phyloP scores from a whole-genome alignment of 2,888 invertebrate species.

The Eupithecia tripunctaria region DNA sequence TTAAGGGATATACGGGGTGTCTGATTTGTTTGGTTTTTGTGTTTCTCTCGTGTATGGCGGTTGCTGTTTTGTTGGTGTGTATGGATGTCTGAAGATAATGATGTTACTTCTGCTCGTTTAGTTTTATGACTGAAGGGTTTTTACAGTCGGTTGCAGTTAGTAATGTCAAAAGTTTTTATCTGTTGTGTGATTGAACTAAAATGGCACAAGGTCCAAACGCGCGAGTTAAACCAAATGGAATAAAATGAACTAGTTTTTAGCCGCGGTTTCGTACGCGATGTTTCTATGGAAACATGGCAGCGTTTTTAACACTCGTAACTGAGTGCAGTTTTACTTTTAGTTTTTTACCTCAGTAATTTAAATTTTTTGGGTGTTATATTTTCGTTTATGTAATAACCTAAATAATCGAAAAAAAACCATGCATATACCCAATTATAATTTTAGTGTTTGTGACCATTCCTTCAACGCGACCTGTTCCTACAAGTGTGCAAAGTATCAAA shows the following conservation, averaged over 20 bases:
- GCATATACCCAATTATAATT: too few species aligned
- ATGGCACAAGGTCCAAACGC: not conserved
- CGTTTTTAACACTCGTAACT: too few species aligned
- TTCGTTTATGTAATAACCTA: too few species aligned
- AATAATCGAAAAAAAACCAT: too few species aligned
- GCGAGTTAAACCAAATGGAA: not conserved
- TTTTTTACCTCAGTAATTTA: too few species aligned
- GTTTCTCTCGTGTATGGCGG: constrained; percentile 62
- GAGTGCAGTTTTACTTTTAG: too few species aligned
- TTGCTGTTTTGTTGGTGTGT: constrained; percentile 65
- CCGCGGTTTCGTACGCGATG: too few species aligned
- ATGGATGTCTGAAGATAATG: constrained; percentile 58
- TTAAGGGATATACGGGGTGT: constrained; percentile 60
- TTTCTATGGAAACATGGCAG: too few species aligned
- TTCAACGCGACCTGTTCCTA: not conserved
- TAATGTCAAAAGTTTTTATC: constrained; percentile 8
- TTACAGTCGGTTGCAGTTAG: constrained; percentile 27
- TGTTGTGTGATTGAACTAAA: not conserved
- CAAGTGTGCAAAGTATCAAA: not conserved
- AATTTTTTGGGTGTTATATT: too few species aligned
- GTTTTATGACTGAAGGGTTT: constrained; percentile 45
- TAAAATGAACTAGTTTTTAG: not conserved
- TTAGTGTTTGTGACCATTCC: not conserved
- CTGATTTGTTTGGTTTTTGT: constrained; percentile 67
- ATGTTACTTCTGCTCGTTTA: constrained; percentile 55